Base-by-base conservation (phyloP, 2,113 vertebrate genomes). In the Stictonetta naevosa region DNA sequence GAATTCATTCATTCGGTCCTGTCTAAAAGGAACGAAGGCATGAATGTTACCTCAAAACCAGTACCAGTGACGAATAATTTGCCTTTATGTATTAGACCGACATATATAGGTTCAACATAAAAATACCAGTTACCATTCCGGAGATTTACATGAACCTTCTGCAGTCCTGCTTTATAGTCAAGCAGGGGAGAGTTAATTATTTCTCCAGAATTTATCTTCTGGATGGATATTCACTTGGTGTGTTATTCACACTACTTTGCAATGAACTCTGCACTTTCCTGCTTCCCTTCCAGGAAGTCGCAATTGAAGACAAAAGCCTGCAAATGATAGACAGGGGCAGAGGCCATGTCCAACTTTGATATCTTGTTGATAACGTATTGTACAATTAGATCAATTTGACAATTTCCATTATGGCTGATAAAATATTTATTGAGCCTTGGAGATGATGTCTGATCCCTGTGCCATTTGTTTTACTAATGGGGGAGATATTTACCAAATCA, bases 341-440 rank as follows among this genome's bases (percentile, higher is more conserved):
- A 98, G 98, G 98, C 98, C 98, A 93, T 67, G 97, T 98, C 98
- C 79, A 90, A 94, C 98, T 98, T 96, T 98, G 98, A 98, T 98
- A 98, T 95, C 97, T 97, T 93, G 96, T 98, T 99, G 99, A 99
- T 99, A 99, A 99, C 98, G 83, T 99, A 99, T 98, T 98, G 98
- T 98, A 98, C 99, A 99, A 99, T 99, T 99, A 99, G 99, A 98
- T 97, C 98, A 97, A 98, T 98, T 98, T 99, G 99, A 99, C 98
- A 99, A 99, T 99, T 99, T 99, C 99, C 99, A 99, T 99, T 99
- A 99, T 97, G 98, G 98, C 98, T 99, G 98, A 99, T 99, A 98
- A 99, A 99, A 99, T 99, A 99, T 99, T 99, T 99, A 99, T 99
- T 97, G 98, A 98, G 98, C 98, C 98, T 98, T 96, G 97, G 98